phyloP scores from a whole-genome alignment of 2,113 vertebrate species.

The Podarcis cretensis region DNA sequence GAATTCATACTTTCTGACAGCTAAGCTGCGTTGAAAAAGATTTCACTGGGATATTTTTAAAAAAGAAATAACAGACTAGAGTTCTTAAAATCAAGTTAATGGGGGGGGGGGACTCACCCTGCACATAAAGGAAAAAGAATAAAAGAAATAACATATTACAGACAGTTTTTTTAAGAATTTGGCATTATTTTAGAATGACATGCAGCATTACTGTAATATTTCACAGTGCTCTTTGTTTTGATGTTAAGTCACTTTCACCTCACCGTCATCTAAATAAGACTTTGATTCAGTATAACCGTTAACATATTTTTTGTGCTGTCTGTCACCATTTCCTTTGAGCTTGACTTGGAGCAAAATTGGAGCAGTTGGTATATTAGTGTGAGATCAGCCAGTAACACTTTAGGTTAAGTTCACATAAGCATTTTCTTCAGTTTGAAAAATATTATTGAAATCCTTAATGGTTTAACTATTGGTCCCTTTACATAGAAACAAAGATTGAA shows the following conservation, averaged over 20 bases:
- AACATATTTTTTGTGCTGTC: background rate
- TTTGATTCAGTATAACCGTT: background rate
- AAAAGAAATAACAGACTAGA: background rate
- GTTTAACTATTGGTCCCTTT: background rate
- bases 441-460: background rate
- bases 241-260: background rate
- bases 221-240: background rate
- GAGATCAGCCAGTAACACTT: background rate
- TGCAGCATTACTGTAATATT: background rate
- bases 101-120: background rate
- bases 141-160: background rate
- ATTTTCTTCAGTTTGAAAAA: background rate
- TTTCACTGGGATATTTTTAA: conserved; percentile 1
- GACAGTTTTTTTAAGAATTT: background rate
- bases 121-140: background rate
- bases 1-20: background rate
- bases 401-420: background rate
- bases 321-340: background rate
- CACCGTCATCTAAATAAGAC: background rate
- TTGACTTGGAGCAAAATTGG: background rate
- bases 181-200: background rate
- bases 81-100: background rate
- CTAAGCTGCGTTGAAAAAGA: background rate
- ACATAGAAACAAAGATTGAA: background rate
- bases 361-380: background rate